Evolutionary conservation across 2,888 invertebrate genomes (phyloP), one percentile per base, ranked within the genome.

Genomic region (Acheta domesticus): DNA sequence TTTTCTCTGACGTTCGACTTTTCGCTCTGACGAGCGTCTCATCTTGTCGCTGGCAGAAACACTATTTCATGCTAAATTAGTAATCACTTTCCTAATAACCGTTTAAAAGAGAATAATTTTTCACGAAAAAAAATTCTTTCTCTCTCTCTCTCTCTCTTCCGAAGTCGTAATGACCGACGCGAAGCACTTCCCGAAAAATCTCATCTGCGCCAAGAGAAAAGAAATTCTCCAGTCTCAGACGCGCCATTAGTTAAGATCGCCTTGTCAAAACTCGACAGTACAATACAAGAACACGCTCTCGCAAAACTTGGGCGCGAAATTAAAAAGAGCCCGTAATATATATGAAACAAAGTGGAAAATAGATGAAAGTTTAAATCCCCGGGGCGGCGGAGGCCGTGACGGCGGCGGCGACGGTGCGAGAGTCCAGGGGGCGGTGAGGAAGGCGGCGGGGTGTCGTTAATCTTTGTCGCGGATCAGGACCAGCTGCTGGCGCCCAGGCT

Each of bases 171-270:
- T 16, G 62, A 62, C 62, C 62, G n/a, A 19, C 62, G 62, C n/a
- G 62, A 19, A 14, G n/a, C n/a, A 62, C n/a, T 62, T 62, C 36
- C 36, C 14, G 62, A 62, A 62, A 62, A 62, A 19, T 62, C 62
- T 62, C 62, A 62, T 62, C 62, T n/a, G n/a, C 4, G 14, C 62
- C n/a, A n/a, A n/a, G 62, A 62, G 62, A 62, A 62, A 62, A 62
- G 16, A n/a, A 62, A 62, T 62, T 62, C n/a, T 62, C 62, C 0
- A 62, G 62, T 14, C 62, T 14, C 62, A 62, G n/a, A n/a, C 62
- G 62, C 62, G 62, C 62, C 62, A 62, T 62, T 62, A 62, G 62
- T 62, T 62, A 62, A 62, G 62, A 62, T 62, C 62, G 62, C n/a
- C 62, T 62, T 62, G 62, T 62, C 62, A 62, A n/a, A 62, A 62